These are phyloP conservation scores for Seriola rivoliana DNA, from an alignment of 2,113 vertebrate genomes.

Conservation along the genomic window DNA sequence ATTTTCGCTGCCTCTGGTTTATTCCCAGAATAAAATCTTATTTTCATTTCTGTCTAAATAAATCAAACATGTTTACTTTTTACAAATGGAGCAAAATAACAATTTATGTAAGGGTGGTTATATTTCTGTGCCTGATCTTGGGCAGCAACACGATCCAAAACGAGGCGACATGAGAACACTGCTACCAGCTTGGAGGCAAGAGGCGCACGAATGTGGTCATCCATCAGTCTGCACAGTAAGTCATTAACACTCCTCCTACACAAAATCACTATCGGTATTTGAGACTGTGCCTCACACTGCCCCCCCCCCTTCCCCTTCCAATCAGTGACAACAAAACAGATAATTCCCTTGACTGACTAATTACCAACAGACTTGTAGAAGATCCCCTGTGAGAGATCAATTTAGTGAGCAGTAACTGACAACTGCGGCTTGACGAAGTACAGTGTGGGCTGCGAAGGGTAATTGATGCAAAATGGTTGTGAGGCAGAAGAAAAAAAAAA, in stretches of 20 bases:
- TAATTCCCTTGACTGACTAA: conserved; percentile 55
- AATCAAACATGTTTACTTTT: not conserved
- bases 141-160: not conserved
- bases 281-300: conserved; percentile 34
- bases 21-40: conserved; percentile 12
- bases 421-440: not conserved
- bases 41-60: conserved; percentile 7
- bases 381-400: conserved; percentile 34
- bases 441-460: not conserved
- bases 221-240: conserved; percentile 36
- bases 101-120: not conserved
- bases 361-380: conserved; percentile 38
- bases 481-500: not conserved
- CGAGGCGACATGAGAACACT: not conserved
- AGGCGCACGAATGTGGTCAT: conserved; percentile 37
- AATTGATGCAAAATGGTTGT: conserved; percentile 38
- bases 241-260: conserved; percentile 52
- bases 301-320: not conserved
- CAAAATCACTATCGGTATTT: conserved; percentile 52
- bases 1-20: conserved; percentile 10
- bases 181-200: conserved; percentile 21
- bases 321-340: conserved; percentile 53
- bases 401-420: conserved; percentile 43
- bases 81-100: not conserved
- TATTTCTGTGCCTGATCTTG: not conserved